phyloP scores from a whole-genome alignment of 2,113 vertebrate genomes.

The Nycticorax nycticorax region DNA sequence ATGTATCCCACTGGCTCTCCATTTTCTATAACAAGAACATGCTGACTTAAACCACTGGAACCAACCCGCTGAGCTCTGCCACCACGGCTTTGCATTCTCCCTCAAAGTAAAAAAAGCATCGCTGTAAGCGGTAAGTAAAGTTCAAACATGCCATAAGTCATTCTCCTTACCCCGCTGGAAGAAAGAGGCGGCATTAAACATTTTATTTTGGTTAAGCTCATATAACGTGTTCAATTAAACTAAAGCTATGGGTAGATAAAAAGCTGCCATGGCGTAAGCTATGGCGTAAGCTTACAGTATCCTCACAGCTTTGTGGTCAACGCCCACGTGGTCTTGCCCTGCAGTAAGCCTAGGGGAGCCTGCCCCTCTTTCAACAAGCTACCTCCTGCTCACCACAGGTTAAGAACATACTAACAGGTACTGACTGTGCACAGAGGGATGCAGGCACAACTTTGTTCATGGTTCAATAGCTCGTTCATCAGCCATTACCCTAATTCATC shows the following conservation, averaged over 20 bases:
- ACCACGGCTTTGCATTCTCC: not conserved
- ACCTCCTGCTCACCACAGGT: not conserved
- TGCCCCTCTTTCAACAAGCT: not conserved
- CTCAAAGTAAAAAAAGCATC: not conserved
- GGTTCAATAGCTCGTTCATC: not conserved
- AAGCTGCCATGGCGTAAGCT: fast-evolving
- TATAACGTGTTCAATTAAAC: not conserved
- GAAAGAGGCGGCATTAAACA: not conserved
- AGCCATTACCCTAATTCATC: not conserved
- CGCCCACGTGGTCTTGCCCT: not conserved
- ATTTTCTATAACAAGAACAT: conserved; percentile 50
- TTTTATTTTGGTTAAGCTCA: not conserved
- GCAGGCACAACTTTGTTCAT: not conserved
- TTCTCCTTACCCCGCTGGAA: not conserved
- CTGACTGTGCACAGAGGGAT: not conserved
- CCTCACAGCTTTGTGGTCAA: not conserved
- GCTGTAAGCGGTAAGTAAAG: not conserved
- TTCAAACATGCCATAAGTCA: not conserved
- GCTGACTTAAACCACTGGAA: conserved; percentile 61
- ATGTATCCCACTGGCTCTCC: conserved; percentile 1
- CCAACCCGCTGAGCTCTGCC: not conserved
- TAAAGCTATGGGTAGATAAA: not conserved
- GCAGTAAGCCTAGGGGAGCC: fast-evolving
- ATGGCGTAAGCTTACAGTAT: not conserved
- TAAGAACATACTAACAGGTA: not conserved